phyloP scores from a whole-genome alignment of 2,797 vertebrate genomes.

The Sebastes iracundus region DNA sequence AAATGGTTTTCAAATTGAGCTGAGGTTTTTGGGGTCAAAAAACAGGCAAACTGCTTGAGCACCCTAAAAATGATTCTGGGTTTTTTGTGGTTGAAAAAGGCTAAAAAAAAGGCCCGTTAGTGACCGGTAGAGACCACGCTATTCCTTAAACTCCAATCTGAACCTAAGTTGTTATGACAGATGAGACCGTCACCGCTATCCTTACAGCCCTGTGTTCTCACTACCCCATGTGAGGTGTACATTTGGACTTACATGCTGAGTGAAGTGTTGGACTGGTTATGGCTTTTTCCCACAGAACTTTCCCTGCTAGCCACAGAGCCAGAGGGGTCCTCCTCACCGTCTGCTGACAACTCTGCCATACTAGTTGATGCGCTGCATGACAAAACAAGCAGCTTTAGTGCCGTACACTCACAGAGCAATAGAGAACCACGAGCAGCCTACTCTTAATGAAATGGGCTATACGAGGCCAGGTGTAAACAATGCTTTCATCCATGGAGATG shows the following conservation, averaged over 20 bases:
- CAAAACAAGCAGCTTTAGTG: constrained; percentile 5
- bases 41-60: background rate
- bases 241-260: constrained; percentile 27
- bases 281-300: background rate
- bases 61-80: background rate
- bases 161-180: background rate
- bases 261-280: background rate
- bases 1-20: background rate
- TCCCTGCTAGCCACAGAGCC: background rate
- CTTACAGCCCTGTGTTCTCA: background rate
- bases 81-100: background rate
- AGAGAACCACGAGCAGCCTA: background rate
- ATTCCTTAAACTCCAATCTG: background rate
- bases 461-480: background rate
- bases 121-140: background rate
- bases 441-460: background rate
- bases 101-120: background rate
- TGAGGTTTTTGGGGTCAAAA: background rate
- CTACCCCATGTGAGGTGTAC: background rate
- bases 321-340: constrained; percentile 24
- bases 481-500: background rate
- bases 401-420: background rate
- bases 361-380: constrained; percentile 9
- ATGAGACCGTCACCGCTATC: background rate
- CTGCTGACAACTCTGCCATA: background rate